Percentiles rank a stretch among this genome's conserved stretches.
Evolutionary conservation across 2,113 vertebrate species (phyloP).

Genomic region (Pterocles gutturalis): DNA sequence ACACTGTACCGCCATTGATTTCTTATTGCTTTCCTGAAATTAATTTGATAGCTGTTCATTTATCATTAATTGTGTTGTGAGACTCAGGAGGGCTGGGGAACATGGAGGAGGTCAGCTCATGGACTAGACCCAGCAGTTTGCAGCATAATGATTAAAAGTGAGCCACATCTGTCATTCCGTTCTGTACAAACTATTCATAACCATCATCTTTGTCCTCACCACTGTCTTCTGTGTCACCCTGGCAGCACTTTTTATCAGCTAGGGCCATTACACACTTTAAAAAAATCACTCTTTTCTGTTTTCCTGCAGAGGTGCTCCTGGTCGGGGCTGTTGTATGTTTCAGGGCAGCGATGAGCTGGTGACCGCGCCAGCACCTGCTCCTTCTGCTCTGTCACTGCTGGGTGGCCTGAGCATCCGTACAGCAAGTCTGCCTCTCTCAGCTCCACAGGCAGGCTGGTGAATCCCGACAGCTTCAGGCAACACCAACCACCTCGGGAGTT

Average conservation of each 20-base stretch:
- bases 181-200: neutral
- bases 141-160: neutral
- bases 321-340: neutral
- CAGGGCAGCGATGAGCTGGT: neutral
- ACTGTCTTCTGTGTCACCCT: neutral
- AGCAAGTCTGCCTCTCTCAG: neutral
- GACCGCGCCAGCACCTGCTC: rapidly evolving
- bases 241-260: neutral
- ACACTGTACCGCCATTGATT: neutral
- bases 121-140: neutral
- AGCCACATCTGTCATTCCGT: neutral
- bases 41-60: neutral
- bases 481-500: neutral
- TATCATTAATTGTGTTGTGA: neutral
- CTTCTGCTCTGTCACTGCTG: neutral
- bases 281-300: neutral
- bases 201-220: neutral
- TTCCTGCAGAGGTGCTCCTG: neutral
- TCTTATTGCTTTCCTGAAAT: neutral
- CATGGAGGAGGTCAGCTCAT: neutral
- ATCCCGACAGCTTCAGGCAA: neutral
- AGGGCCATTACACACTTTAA: neutral
- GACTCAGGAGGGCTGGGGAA: neutral
- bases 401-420: rapidly evolving
- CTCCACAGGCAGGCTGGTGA: neutral